Evolutionary conservation across 2,113 vertebrate genomes (phyloP).

Genomic region (Actenoides lindsayi): DNA sequence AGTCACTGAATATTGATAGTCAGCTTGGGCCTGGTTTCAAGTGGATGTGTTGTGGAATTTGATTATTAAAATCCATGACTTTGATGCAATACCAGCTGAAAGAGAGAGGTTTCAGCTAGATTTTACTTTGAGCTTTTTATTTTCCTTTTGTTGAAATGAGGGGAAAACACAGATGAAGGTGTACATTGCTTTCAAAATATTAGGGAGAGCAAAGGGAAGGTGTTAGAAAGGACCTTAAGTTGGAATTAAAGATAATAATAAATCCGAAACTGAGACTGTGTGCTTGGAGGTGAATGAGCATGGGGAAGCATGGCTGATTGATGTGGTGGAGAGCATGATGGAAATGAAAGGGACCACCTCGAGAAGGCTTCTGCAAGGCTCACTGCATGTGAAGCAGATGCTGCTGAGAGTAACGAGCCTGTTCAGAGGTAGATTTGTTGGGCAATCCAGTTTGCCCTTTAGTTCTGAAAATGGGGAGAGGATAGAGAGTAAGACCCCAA

Average conservation of each 20-base stretch:
- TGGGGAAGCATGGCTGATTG: neutral
- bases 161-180: neutral
- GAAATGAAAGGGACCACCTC: neutral
- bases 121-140: neutral
- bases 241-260: neutral
- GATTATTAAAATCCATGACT: neutral
- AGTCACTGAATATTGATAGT: neutral
- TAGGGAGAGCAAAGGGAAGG: neutral
- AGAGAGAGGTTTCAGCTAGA: neutral
- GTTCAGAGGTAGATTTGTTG: neutral
- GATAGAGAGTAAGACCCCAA: neutral
- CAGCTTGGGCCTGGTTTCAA: neutral
- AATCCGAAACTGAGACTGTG: neutral
- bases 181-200: neutral
- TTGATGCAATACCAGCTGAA: neutral
- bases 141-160: neutral
- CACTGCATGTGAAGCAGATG: neutral
- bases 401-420: neutral
- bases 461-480: neutral
- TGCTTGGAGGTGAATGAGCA: neutral
- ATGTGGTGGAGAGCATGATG: neutral
- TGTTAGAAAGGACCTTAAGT: neutral
- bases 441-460: neutral
- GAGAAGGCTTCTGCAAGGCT: neutral
- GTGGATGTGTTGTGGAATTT: neutral